Base-by-base conservation (phyloP, 2,113 vertebrate genomes). In the Engystomops pustulosus region DNA sequence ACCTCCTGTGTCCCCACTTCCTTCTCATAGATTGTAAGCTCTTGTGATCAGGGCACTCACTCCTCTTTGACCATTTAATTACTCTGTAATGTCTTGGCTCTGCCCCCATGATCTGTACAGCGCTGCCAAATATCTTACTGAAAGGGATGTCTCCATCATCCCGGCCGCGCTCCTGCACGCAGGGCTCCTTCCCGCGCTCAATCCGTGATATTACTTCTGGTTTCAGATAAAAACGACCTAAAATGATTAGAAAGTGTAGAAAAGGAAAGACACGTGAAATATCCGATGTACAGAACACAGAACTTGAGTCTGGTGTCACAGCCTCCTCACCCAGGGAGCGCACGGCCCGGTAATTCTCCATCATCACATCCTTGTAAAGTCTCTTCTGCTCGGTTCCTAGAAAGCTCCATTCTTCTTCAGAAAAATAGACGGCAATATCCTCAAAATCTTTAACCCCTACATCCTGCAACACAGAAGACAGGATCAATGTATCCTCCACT, bases 351-450 rank as follows among this genome's bases (percentile, higher is more conserved):
- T 84, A 84, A 55, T 77, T 77, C n/a, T 78, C 82, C 82, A 84
- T 65, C 82, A 84, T 77, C 72, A 84, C 82, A 9, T 84, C 82
- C 15, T 44, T 84, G 45, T 84, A 84, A 14, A 84, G 72, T 1
- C 62, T 65, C 45, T 84, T 77, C 60, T 84, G 58, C 49, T 68
- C 72, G 47, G 77, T 58, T 8, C 49, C 58, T 38, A 84, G 34
- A n/a, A 2, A 65, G 3, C 30, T 6, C 82, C 82, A 84, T 84
- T 84, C 82, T 12, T 77, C 58, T 49, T 77, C 60, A 18, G 82
- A 77, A 32, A 84, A 84, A 55, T 68, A 77, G 1, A 84, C 72
- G 0, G 60, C 82, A 8, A 84, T 65, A 78, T 78, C 51, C 53
- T 60, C 34, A 78, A 78, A 78, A 23, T 78, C 51, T 4, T 58